A percentile compares a stretch with the other conserved stretches of the same genome.
phyloP scores from a whole-genome alignment of 1,140 invertebrate genomes.

The Chlorops oryzae region DNA sequence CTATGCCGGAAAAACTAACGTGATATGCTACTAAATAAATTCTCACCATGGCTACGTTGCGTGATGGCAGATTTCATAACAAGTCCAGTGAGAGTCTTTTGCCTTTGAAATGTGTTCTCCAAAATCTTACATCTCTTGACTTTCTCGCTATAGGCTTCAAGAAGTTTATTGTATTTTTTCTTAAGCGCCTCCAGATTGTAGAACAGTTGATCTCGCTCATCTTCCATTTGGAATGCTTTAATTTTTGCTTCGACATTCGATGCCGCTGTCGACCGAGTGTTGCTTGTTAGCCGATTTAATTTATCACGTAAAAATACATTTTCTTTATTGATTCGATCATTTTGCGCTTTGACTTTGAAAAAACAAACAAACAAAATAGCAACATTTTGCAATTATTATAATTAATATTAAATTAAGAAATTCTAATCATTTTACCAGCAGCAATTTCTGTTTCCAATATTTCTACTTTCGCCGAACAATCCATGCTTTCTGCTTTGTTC shows the following conservation, averaged over 20 bases:
- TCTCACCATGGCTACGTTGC: slow-evolving; percentile 15
- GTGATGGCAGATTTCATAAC: slow-evolving; percentile 40
- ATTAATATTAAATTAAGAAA: no score
- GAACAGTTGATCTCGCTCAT: slow-evolving; percentile 30
- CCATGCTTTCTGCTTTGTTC: no score
- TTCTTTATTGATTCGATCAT: slow-evolving; percentile 25
- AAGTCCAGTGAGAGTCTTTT: slow-evolving; percentile 36
- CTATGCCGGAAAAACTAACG: no score
- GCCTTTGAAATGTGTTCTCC: slow-evolving; percentile 36
- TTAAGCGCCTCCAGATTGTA: slow-evolving; percentile 35
- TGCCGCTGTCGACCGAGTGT: slow-evolving; percentile 21
- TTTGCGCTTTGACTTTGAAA: slow-evolving; percentile 27
- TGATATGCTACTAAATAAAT: no score
- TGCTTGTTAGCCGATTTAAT: slow-evolving; percentile 20
- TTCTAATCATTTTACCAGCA: no score
- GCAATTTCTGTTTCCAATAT: no score
- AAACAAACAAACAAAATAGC: not conserved
- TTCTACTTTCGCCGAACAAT: no score
- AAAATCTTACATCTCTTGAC: slow-evolving; percentile 36
- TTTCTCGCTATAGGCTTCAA: slow-evolving; percentile 37
- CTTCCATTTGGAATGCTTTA: slow-evolving; percentile 28
- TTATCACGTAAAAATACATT: slow-evolving; percentile 32
- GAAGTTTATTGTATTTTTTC: slow-evolving; percentile 40
- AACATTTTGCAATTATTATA: no score
- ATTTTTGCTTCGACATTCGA: slow-evolving; percentile 36